Base-by-base conservation (phyloP, 2,113 vertebrate species). In the Chamaetylas fuelleborni region DNA sequence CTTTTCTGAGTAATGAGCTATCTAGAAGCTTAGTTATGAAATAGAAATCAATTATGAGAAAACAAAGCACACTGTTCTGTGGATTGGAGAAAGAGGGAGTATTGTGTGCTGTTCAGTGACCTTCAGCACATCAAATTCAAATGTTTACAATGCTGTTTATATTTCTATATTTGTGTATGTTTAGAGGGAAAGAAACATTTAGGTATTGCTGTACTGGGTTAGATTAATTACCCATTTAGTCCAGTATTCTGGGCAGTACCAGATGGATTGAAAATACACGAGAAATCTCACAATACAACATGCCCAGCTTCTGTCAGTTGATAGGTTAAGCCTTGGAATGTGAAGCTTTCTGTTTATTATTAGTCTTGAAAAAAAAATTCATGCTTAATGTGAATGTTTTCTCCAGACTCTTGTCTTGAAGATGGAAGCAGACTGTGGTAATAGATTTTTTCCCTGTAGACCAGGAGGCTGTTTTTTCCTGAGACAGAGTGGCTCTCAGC, bases 151-250 rank as follows among this genome's bases (percentile, higher is more conserved):
- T 24, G 36, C 11, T 73, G 76, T 89, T 96, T 89, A 89, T 72
- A 82, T 71, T 92, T 92, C 43, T 43, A 8, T 36, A 38, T 56
- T 93, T 79, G 22, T 48, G 42, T 71, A 19, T 24, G 11, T 67
- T 92, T 88, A 86, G 28, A 69, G 10, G 38, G 72, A 87, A 94
- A 91, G 56, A 87, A 89, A 64, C 53, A 33, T 48, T 58, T 36
- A 93, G 77, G 25, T 78, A 71, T 79, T 84, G 17, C 51, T 91
- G 36, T 38, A 53, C n/a, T 51, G 34, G 25, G 57, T 92, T 88
- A 86, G 69, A 87, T 92, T 91, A 81, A 84, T 95, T 84, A 25
- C 51, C 56, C 50, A 48, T 91, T 95, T 95, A 86, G 42, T 18
- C 56, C 24, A 51, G 20, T 90, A 69, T 64, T 79, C 51, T 34